phyloP scores from a whole-genome alignment of 1,140 invertebrate genomes.

The Brachionus rotundiformis region DNA sequence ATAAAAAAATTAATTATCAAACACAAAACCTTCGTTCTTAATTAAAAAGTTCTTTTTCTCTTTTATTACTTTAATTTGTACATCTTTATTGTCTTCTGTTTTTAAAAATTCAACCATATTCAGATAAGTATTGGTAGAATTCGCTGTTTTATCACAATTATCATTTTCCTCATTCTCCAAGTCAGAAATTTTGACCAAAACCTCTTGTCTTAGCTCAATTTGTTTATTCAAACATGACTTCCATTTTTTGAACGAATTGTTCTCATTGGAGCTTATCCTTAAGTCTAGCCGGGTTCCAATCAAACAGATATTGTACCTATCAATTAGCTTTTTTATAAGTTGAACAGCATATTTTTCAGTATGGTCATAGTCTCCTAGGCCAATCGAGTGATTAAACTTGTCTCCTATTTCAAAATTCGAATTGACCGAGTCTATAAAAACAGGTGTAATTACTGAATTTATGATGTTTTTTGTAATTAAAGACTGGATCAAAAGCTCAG shows the following conservation, averaged over 20 bases:
- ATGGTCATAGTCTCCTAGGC: constrained; percentile 15
- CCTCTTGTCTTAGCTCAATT: neutral
- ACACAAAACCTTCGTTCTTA: neutral
- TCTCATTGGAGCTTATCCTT: neutral
- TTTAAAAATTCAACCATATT: constrained; percentile 8
- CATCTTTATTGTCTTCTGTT: neutral
- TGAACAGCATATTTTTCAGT: constrained; percentile 36
- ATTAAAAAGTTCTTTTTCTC: neutral
- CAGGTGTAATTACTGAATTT: neutral
- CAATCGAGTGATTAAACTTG: constrained; percentile 12
- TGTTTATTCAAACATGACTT: neutral
- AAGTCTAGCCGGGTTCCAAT: neutral
- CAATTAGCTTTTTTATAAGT: constrained; percentile 2
- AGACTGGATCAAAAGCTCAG: constrained; percentile 16
- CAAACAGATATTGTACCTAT: constrained; percentile 34
- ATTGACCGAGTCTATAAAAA: constrained; percentile 38
- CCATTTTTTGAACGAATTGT: constrained; percentile 18
- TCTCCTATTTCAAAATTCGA: constrained; percentile 34
- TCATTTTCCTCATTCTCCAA: neutral
- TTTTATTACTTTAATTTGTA: neutral
- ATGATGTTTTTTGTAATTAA: neutral
- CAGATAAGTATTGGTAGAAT: neutral
- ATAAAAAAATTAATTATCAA: neutral
- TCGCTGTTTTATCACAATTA: neutral
- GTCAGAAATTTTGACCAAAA: neutral